A percentile compares a stretch with the other conserved stretches of the same genome.
Conservation (phyloP, 2,113 vertebrate genomes). For the Anthoscopus minutus region DNA sequence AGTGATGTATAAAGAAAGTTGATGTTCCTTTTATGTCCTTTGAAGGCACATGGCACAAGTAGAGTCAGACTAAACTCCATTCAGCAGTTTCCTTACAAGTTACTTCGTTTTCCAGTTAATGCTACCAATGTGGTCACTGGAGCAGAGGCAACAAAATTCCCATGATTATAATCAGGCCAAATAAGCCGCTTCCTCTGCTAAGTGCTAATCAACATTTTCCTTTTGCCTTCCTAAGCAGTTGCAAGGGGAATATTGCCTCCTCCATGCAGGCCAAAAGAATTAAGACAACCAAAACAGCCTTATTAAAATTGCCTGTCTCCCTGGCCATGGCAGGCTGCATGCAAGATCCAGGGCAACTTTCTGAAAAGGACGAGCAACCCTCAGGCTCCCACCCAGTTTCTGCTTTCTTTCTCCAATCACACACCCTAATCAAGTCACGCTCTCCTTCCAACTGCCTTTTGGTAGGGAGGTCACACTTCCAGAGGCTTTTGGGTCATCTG, state of each 20-base stretch:
- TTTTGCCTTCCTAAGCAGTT: constrained; percentile 34
- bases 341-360: background rate
- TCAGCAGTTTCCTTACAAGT: constrained; percentile 24
- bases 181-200: constrained; percentile 47
- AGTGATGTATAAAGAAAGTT: background rate
- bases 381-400: background rate
- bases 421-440: background rate
- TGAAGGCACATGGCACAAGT: background rate
- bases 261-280: background rate
- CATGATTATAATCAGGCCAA: constrained; percentile 15
- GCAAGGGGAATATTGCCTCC: background rate
- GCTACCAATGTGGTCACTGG: constrained; percentile 8
- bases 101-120: background rate
- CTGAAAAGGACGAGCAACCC: background rate
- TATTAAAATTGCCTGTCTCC: background rate
- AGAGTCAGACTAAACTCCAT: background rate
- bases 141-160: background rate
- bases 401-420: constrained; percentile 14
- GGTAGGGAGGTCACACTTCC: background rate
- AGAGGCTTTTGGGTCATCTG: background rate
- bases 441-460: background rate
- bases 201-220: constrained; percentile 42
- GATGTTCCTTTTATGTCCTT: background rate
- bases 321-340: background rate
- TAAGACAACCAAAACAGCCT: background rate